Base-by-base conservation (phyloP, 2,113 vertebrate genomes). In the Callipepla californica region DNA sequence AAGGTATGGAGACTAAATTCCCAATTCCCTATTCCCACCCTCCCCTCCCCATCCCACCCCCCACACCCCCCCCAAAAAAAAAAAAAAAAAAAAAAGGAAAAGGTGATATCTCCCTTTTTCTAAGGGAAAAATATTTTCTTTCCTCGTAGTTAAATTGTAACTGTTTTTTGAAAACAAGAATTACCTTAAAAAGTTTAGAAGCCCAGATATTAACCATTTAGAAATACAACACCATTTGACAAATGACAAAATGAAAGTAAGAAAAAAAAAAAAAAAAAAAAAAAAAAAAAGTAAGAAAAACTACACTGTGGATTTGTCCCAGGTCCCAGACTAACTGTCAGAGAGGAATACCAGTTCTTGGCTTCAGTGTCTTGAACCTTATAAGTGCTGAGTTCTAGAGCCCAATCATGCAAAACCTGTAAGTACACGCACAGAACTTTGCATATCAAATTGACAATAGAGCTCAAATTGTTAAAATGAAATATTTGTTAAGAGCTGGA, bases 211-310 rank as follows among this genome's bases (percentile, higher is more conserved):
- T 44, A 89, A 40, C 26, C 13, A 55, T 74, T 81, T 89, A 80
- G 72, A 94, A 91, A 85, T 36, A 51, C 0, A 76, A 5, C 32
- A 88, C 59, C 53, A 80, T 62, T 20, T 59, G 25, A 72, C 15
- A 90, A 80, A 12, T 47, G 86, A 80, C 22, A 77, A 90, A 80
- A 69, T 34, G 1, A 78, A 74, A 82, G 57, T 40, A 50, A 83
- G 47, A 74, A 89, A 85, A 63, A 85, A 73, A 89, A 84, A 63
- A 87, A 70, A 89, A 74, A 59, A 23, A 50, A 50, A 50, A 83
- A 83, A 30, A 83, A n/a, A 67, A 87, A 85, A 63, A 85, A 40
- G 2, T 25, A 80, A 70, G 70, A 65, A 77, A 85, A 85, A 84
- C 9, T 59, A 48, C 18, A 55, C 11, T 25, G 26, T 85, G 6